A percentile compares a stretch with the other conserved stretches of the same genome.
Evolutionary conservation across 1,140 invertebrate genomes (phyloP).

Genomic region (Lutraria rhynchaena): DNA sequence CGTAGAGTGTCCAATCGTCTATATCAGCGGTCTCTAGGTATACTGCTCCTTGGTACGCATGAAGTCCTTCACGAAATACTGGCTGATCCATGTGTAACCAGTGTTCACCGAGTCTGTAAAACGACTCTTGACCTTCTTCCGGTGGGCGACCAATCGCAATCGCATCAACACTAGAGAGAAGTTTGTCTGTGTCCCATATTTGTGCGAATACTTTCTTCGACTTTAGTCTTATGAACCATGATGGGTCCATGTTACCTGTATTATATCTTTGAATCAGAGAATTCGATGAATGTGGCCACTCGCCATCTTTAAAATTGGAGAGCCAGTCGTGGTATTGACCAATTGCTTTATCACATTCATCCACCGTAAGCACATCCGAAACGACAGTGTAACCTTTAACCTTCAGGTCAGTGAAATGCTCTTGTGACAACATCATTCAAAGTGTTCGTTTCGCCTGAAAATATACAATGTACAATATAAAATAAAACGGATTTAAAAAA

Average conservation of each 20-base stretch:
- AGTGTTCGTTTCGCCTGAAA: no score
- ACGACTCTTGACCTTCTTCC: conserved; percentile 56
- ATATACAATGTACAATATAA: no score
- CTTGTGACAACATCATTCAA: conserved; percentile 26
- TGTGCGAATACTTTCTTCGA: conserved; percentile 63
- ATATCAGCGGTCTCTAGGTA: conserved; percentile 68
- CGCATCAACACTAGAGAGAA: conserved; percentile 64
- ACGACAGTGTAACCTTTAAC: conserved; percentile 61
- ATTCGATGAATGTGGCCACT: conserved; percentile 33
- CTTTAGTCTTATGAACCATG: conserved; percentile 60
- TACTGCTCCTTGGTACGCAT: conserved; percentile 73
- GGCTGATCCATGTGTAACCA: conserved; percentile 75
- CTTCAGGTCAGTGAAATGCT: conserved; percentile 34
- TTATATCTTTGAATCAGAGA: conserved; percentile 64
- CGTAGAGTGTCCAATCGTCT: conserved; percentile 66
- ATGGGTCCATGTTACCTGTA: conserved; percentile 58
- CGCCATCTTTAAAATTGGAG: conserved; percentile 54
- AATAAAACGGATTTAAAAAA: no score
- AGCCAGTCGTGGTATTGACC: conserved; percentile 58
- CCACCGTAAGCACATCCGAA: conserved; percentile 21
- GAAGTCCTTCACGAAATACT: conserved; percentile 62
- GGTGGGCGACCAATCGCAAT: conserved; percentile 65
- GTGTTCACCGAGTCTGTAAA: conserved; percentile 36
- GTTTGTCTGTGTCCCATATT: conserved; percentile 66
- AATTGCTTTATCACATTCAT: conserved; percentile 61